phyloP scores from a whole-genome alignment of 1,140 invertebrate genomes.

The Drosophila subobscura region DNA sequence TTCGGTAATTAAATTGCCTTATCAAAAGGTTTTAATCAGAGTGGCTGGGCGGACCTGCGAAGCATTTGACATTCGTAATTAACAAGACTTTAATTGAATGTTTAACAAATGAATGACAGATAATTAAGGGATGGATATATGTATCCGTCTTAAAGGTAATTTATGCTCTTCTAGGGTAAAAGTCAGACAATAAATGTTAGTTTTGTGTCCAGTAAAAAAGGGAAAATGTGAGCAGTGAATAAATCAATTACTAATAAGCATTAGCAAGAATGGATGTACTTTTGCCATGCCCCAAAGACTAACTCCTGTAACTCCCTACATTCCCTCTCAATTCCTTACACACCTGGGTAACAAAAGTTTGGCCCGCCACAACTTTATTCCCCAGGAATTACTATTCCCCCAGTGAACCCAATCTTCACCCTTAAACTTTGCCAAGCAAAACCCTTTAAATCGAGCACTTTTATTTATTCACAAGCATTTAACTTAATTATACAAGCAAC shows the following conservation, averaged over 20 bases:
- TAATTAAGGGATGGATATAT: not conserved
- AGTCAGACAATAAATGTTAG: too few relatives aligned
- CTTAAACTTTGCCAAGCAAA: slow-evolving; percentile 20
- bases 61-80: slow-evolving; percentile 38
- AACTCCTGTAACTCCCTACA: too few relatives aligned
- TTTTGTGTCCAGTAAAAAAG: too few relatives aligned
- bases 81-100: slow-evolving; percentile 46
- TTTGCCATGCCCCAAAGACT: too few relatives aligned
- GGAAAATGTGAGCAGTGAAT: too few relatives aligned
- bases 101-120: slow-evolving; percentile 34
- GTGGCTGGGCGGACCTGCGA: not conserved
- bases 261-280: too few relatives aligned
- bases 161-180: too few relatives aligned
- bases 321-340: too few relatives aligned
- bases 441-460: slow-evolving; percentile 45
- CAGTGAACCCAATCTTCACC: slow-evolving; percentile 6
- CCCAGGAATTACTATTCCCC: slow-evolving; percentile 2
- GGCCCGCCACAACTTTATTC: not conserved
- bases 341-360: slow-evolving; percentile 7
- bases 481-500: slow-evolving; percentile 45
- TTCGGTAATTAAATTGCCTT: slow-evolving; percentile 38
- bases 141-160: too few relatives aligned
- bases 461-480: slow-evolving; percentile 51
- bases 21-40: slow-evolving; percentile 39
- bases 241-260: too few relatives aligned